A percentile compares a stretch with the other conserved stretches of the same genome.
Conservation (phyloP, 2,797 vertebrate genomes). For the Anguilla marmorata region DNA sequence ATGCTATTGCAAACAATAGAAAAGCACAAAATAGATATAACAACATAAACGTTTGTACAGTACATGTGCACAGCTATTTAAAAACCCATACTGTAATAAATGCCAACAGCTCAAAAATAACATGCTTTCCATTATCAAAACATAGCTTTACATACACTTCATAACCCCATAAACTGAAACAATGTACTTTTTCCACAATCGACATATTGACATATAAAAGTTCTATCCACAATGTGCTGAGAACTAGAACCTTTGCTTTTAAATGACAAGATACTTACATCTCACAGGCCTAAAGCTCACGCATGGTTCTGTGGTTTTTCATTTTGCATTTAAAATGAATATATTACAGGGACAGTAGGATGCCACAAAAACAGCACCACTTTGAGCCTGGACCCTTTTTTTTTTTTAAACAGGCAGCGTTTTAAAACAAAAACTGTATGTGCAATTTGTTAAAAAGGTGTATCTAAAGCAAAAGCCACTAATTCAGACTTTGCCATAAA, state of each 20-base stretch:
- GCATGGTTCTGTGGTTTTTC: constrained; percentile 53
- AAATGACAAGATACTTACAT: constrained; percentile 82
- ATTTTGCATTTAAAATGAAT: constrained; percentile 54
- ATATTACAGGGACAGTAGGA: constrained; percentile 18
- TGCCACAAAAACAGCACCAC: constrained; percentile 52
- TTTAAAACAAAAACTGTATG: constrained; percentile 34
- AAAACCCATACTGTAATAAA: constrained; percentile 64
- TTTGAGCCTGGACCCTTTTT: constrained; percentile 48
- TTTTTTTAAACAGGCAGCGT: constrained; percentile 19
- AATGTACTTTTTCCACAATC: constrained; percentile 81
- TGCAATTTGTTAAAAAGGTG: constrained; percentile 50
- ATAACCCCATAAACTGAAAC: constrained; percentile 85
- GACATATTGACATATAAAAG: constrained; percentile 73
- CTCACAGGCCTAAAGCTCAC: constrained; percentile 81
- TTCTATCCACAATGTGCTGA: constrained; percentile 69
- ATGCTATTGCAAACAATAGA: constrained; percentile 71
- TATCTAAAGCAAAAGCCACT: constrained; percentile 58
- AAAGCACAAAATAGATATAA: constrained; percentile 66
- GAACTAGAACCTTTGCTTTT: constrained; percentile 83
- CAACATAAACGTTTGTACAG: constrained; percentile 62
- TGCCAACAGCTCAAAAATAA: constrained; percentile 74
- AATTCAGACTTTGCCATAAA: constrained; percentile 50
- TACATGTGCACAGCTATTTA: constrained; percentile 64
- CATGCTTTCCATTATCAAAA: constrained; percentile 88
- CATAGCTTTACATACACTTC: constrained; percentile 78